These are phyloP conservation scores for Campoplex capitator DNA, from an alignment of 2,888 invertebrate genomes.

Conservation along the genomic window DNA sequence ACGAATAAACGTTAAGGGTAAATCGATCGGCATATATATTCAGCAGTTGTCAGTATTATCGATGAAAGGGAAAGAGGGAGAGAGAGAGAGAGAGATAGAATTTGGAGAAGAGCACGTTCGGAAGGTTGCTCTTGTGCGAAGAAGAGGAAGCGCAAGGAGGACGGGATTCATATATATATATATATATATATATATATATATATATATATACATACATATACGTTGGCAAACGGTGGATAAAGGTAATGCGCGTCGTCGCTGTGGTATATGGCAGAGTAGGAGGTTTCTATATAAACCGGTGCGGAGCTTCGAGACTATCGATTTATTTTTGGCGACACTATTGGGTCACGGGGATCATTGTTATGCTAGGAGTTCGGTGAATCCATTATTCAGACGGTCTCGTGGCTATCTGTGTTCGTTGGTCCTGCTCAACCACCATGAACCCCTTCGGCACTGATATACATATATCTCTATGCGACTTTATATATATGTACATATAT, in stretches of 20 bases:
- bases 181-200: neutral
- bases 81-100: neutral
- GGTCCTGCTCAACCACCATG: slow-evolving; percentile 42
- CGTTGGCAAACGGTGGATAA: slow-evolving; percentile 3
- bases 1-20: slow-evolving; percentile 31
- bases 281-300: slow-evolving; percentile 5
- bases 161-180: slow-evolving; percentile 56
- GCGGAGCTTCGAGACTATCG: slow-evolving; percentile 53
- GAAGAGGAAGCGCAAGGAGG: slow-evolving; percentile 54
- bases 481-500: slow-evolving; percentile 4
- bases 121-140: slow-evolving; percentile 40
- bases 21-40: slow-evolving; percentile 47
- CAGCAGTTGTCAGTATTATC: slow-evolving; percentile 43
- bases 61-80: slow-evolving; percentile 22
- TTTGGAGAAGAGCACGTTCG: slow-evolving; percentile 17
- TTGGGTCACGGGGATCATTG: slow-evolving; percentile 80
- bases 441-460: slow-evolving; percentile 8
- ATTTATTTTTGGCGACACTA: slow-evolving; percentile 61
- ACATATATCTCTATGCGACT: slow-evolving; percentile 5
- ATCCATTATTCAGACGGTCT: slow-evolving; percentile 82
- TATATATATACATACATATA: slow-evolving; percentile 52
- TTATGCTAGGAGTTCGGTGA: slow-evolving; percentile 80
- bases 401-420: slow-evolving; percentile 79
- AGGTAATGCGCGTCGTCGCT: slow-evolving; percentile 31
- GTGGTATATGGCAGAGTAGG: slow-evolving; percentile 23